phyloP scores from a whole-genome alignment of 2,113 vertebrate genomes.

The Harpagus bidentatus region DNA sequence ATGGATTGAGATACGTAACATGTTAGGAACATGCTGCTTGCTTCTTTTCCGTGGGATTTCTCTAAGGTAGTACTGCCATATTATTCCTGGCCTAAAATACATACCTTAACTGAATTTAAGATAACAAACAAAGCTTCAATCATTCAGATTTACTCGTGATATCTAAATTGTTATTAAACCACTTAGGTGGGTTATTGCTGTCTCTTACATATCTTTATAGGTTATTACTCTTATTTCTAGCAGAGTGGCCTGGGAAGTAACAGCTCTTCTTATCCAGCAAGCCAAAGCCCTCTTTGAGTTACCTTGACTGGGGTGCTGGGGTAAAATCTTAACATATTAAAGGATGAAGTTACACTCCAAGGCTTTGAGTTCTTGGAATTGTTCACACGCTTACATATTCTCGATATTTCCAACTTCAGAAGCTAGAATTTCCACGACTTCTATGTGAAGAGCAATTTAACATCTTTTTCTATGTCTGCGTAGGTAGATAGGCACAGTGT shows the following conservation, averaged over 20 bases:
- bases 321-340: background rate
- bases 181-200: background rate
- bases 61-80: background rate
- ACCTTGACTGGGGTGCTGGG: background rate
- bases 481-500: background rate
- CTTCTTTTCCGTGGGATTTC: background rate
- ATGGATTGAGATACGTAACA: background rate
- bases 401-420: background rate
- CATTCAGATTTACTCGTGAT: background rate
- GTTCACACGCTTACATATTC: background rate
- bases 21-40: background rate
- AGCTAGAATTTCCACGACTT: background rate
- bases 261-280: background rate
- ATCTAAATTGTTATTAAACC: background rate
- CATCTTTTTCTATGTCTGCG: background rate
- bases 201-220: background rate
- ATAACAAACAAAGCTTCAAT: background rate
- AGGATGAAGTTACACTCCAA: background rate
- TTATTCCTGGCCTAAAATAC: background rate
- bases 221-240: background rate
- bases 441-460: background rate
- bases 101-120: background rate
- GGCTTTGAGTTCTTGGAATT: background rate
- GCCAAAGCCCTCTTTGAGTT: background rate
- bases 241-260: background rate